Base-by-base conservation (phyloP, 2,888 invertebrate genomes). In the Erebia epiphron region DNA sequence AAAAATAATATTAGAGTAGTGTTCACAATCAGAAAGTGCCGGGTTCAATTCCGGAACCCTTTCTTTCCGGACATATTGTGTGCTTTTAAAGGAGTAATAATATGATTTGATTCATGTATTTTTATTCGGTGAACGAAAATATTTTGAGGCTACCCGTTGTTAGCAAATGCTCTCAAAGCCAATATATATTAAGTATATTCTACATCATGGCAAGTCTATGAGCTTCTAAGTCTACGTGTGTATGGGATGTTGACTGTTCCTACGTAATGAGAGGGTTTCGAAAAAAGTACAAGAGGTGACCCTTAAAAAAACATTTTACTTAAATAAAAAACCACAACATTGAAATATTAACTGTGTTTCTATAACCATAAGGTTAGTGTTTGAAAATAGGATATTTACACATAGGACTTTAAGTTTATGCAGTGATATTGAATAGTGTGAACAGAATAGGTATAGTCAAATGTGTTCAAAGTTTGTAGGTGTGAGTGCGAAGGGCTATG, bases 231-330 rank as follows among this genome's bases (percentile, higher is more conserved):
- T 21, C 21, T 49, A 21, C 21, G 85, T 85, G 83, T 79, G 79
- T 75, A 82, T 83, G 82, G 84, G 82, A 85, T 87, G 86, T 87
- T 86, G 86, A 85, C 83, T 85, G 82, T 82, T 82, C 83, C 77
- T 81, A 84, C 85, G 84, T 89, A 90, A 91, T 87, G 87, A 90
- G 89, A 86, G 88, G 87, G 88, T 86, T 88, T 87, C 85, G 84
- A 86, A 92, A 92, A 90, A 91, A 89, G 84, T 85, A 86, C 84
- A 87, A 83, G 86, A 87, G 84, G 82, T 83, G 73, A 65, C 43
- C 49, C 46, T 65, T 61, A 18, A 66, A 54, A 41, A 70, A 16
- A 79, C 80, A 78, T 69, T 69, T 60, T 56, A 43, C 57, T 52
- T 62, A 68, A 57, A 63, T 65, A 4, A 14, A 46, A 11, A 58